phyloP scores from a whole-genome alignment of 1,140 invertebrate genomes.

The Mercenaria mercenaria region DNA sequence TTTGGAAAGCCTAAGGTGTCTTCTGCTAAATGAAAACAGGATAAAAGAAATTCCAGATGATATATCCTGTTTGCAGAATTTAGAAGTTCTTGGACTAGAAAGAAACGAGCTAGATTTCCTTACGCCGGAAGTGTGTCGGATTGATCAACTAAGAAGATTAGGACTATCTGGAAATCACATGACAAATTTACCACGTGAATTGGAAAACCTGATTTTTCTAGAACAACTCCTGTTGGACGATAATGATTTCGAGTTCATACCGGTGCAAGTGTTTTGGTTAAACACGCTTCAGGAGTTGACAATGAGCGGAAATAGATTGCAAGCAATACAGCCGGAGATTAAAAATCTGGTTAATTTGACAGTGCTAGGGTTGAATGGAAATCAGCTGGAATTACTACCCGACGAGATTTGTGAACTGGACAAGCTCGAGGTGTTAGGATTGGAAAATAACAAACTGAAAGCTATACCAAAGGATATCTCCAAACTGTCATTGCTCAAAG shows the following conservation, averaged over 20 bases:
- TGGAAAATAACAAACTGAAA: conserved; percentile 81
- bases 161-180: conserved; percentile 83
- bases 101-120: conserved; percentile 81
- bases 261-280: conserved; percentile 83
- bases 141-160: conserved; percentile 78
- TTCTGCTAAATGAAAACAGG: conserved; percentile 81
- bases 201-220: conserved; percentile 80
- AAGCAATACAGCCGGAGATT: conserved; percentile 79
- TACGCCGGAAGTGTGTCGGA: conserved; percentile 80
- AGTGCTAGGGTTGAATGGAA: conserved; percentile 83
- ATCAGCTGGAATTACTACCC: conserved; percentile 77
- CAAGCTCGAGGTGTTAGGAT: conserved; percentile 77
- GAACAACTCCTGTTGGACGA: conserved; percentile 83
- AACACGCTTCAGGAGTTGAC: conserved; percentile 78
- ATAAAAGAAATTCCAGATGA: conserved; percentile 74
- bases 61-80: conserved; percentile 68
- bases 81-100: conserved; percentile 80
- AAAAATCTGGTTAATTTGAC: conserved; percentile 76
- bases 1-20: conserved; percentile 72
- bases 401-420: conserved; percentile 78
- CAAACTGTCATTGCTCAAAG: conserved; percentile 79
- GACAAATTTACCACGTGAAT: conserved; percentile 82
- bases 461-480: conserved; percentile 79
- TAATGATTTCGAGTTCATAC: conserved; percentile 84
- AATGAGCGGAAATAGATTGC: conserved; percentile 80